phyloP scores from a whole-genome alignment of 37 sponge, comb jelly and placozoan species.

The Cliona cf. orientalis region DNA sequence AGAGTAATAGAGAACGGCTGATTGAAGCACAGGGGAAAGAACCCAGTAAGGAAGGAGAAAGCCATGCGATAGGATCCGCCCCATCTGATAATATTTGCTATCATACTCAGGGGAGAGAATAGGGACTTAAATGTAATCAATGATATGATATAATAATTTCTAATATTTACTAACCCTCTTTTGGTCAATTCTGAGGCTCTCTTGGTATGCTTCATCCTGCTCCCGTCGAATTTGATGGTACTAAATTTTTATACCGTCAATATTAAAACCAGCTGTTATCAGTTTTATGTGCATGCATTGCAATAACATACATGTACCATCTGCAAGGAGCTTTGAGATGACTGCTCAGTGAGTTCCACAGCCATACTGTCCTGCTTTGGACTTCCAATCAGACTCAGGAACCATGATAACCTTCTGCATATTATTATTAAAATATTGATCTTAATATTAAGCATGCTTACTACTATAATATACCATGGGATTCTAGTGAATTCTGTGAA shows the following conservation, averaged over 20 bases:
- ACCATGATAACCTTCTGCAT: too few species aligned
- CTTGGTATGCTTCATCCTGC: not conserved
- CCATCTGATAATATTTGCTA: not conserved
- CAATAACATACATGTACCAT: too few species aligned
- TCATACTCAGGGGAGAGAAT: not conserved
- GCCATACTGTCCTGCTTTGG: too few species aligned
- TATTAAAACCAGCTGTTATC: not conserved
- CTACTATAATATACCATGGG: too few species aligned
- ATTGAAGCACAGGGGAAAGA: not conserved
- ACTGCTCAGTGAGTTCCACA: too few species aligned
- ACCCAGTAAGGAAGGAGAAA: not conserved
- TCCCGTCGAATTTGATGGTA: not conserved
- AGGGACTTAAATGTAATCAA: not conserved
- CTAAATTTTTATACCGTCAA: not conserved
- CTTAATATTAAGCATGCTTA: too few species aligned
- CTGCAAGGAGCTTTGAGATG: too few species aligned
- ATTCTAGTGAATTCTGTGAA: too few species aligned
- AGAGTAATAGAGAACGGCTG: not conserved
- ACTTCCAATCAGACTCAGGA: too few species aligned
- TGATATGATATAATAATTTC: too few species aligned
- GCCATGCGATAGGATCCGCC: not conserved
- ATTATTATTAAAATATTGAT: too few species aligned
- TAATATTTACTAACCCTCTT: too few species aligned
- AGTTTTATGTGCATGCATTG: not conserved
- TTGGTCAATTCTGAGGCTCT: not conserved